Percentiles rank a stretch among this genome's conserved stretches.
Evolutionary conservation across 2,888 invertebrate genomes (phyloP).

Genomic region (Meliscaeva auricollis): DNA sequence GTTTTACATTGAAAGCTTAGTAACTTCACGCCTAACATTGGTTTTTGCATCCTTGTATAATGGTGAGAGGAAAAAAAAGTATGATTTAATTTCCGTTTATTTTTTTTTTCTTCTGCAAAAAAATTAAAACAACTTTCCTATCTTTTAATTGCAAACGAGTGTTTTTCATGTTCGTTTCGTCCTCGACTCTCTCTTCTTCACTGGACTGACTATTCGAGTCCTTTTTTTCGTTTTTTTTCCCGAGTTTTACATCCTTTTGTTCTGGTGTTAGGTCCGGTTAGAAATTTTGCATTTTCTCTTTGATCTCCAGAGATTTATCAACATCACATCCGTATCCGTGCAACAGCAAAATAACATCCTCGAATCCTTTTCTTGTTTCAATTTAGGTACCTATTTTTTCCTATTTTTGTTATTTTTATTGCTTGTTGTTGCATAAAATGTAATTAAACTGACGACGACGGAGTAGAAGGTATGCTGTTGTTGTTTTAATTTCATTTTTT

Average conservation of each 20-base stretch:
- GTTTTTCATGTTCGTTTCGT: constrained; percentile 35
- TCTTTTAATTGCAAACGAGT: constrained; percentile 64
- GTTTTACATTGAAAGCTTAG: constrained; percentile 1
- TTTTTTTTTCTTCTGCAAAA: not conserved
- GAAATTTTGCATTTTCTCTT: constrained; percentile 49
- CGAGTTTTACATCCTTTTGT: constrained; percentile 27
- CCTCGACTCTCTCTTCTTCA: not conserved
- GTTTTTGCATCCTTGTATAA: not conserved
- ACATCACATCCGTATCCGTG: constrained; percentile 58
- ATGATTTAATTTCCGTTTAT: constrained; percentile 60
- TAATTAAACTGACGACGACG: constrained; percentile 58
- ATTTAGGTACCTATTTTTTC: not conserved
- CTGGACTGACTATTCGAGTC: constrained; percentile 3
- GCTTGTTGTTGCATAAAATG: constrained; percentile 65
- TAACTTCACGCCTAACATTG: constrained; percentile 8
- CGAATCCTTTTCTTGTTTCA: constrained; percentile 6
- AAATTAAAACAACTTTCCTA: constrained; percentile 16
- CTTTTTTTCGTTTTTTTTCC: constrained; percentile 1
- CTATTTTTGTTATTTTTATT: constrained; percentile 35
- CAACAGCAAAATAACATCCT: constrained; percentile 63
- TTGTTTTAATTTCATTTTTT: constrained; percentile 17
- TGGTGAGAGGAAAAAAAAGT: not conserved
- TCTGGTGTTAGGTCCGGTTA: constrained; percentile 49
- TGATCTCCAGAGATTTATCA: constrained; percentile 60
- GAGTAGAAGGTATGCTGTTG: not conserved